These are phyloP conservation scores for Micropterix aruncella DNA, from an alignment of 2,888 invertebrate genomes.

Conservation along the genomic window DNA sequence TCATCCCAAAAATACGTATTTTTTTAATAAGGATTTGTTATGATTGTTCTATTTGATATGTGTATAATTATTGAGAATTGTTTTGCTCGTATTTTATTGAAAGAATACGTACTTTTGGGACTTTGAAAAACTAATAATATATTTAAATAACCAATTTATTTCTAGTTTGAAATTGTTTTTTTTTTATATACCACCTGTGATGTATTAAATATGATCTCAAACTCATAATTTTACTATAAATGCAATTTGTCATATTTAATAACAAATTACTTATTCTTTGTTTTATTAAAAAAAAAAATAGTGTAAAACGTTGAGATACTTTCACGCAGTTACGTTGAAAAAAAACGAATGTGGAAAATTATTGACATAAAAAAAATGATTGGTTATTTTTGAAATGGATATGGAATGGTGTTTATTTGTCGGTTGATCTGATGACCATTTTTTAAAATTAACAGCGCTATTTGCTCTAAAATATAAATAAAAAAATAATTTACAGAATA, in stretches of 20 bases:
- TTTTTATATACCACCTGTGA: conserved; percentile 41
- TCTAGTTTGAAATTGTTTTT: conserved; percentile 14
- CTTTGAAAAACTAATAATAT: neutral
- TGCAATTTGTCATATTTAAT: conserved; percentile 37
- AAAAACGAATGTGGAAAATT: no score
- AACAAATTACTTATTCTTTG: conserved; percentile 10
- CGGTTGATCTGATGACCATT: no score
- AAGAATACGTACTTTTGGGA: neutral
- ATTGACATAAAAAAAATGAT: no score
- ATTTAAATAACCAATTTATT: neutral
- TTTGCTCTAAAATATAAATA: no score
- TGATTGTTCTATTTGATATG: neutral
- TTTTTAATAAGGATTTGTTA: neutral
- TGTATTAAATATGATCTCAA: conserved; percentile 55
- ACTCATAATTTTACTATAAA: conserved; percentile 39
- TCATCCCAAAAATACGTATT: neutral
- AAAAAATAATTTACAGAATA: no score
- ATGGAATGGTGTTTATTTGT: no score
- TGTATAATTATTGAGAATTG: neutral
- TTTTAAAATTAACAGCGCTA: no score
- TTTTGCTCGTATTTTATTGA: neutral
- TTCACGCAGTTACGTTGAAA: no score
- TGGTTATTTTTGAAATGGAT: no score
- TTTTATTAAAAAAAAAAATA: neutral
- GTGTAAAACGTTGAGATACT: no score